Conservation (phyloP, 2,797 vertebrate genomes). For the Pangasius krempfi region DNA sequence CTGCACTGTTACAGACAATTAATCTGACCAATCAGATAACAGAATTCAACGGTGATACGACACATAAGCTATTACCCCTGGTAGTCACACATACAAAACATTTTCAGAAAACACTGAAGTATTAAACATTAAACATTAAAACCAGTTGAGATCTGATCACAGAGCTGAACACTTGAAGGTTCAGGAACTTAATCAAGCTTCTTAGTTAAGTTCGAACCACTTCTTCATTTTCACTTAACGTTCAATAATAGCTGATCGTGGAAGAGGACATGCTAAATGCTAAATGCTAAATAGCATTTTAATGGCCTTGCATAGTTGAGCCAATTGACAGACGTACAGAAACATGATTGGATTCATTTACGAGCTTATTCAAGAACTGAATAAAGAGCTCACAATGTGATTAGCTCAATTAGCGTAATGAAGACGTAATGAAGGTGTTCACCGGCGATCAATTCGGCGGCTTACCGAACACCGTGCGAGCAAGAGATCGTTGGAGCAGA, state of each 20-base stretch:
- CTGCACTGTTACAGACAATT: too few relatives aligned
- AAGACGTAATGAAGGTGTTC: slow-evolving; percentile 34
- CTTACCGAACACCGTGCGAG: background rate
- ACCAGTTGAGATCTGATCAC: background rate
- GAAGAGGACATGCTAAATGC: background rate
- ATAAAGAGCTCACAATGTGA: background rate
- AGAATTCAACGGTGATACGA: too few relatives aligned
- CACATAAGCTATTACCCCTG: too few relatives aligned
- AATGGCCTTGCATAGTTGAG: too few relatives aligned
- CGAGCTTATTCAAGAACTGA: background rate
- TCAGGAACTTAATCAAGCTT: background rate
- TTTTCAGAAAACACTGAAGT: background rate
- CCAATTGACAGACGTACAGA: background rate
- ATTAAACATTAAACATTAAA: background rate
- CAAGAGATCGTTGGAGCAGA: background rate
- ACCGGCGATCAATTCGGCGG: slow-evolving; percentile 35
- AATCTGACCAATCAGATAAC: too few relatives aligned
- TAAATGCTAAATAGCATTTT: slow-evolving; percentile 5
- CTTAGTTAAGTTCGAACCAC: background rate
- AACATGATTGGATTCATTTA: background rate
- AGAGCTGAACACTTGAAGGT: too few relatives aligned
- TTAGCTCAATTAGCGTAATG: slow-evolving; percentile 37
- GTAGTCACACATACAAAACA: background rate
- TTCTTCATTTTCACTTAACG: background rate
- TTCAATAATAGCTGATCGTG: background rate